These are phyloP conservation scores for Lordiphosa mommai DNA, from an alignment of 1,140 invertebrate species.

Conservation along the genomic window DNA sequence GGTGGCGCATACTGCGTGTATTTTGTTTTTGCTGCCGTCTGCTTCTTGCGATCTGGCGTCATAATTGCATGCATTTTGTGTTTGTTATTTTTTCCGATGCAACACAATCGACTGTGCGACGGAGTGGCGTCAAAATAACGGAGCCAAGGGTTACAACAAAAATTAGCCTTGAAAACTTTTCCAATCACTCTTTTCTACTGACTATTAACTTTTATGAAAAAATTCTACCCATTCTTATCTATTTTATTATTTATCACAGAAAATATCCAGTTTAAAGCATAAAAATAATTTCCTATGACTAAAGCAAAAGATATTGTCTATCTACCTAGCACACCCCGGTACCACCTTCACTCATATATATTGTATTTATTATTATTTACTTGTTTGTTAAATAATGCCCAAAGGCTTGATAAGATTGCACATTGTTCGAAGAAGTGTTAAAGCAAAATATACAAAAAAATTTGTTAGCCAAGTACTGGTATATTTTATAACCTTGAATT, in stretches of 20 bases:
- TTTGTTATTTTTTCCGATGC: too few relatives aligned
- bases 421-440: slow-evolving; percentile 25
- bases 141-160: too few relatives aligned
- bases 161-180: background rate
- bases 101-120: too few relatives aligned
- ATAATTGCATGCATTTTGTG: too few relatives aligned
- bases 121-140: too few relatives aligned
- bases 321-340: background rate
- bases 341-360: slow-evolving; percentile 1
- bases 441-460: slow-evolving; percentile 20
- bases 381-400: slow-evolving; percentile 9
- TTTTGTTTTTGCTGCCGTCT: too few relatives aligned
- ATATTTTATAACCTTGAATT: slow-evolving; percentile 44
- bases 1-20: too few relatives aligned
- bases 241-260: background rate
- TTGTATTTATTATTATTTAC: slow-evolving; percentile 4
- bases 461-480: slow-evolving; percentile 8
- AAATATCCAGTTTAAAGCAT: background rate
- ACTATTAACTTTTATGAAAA: too few relatives aligned
- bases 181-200: too few relatives aligned
- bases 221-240: background rate
- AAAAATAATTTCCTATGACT: background rate
- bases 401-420: slow-evolving; percentile 56
- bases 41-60: too few relatives aligned
- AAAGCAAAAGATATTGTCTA: background rate